Evolutionary conservation across 92 coral and sea anemone genomes (phyloP).

Genomic region (Pocillopora grandis): DNA sequence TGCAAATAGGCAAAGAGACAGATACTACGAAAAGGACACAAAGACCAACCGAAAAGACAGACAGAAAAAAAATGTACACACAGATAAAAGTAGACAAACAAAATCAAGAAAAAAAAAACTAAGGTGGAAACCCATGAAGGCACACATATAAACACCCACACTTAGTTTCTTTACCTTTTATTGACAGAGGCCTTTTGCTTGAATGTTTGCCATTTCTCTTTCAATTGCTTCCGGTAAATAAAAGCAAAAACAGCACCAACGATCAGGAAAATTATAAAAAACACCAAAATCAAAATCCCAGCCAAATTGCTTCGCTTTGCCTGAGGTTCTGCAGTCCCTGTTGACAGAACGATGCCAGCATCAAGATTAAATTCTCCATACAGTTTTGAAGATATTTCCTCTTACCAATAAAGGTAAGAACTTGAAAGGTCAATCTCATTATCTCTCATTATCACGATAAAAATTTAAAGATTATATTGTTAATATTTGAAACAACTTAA

Average conservation of each 20-base stretch:
- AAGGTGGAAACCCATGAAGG: background rate
- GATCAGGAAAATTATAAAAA: conserved; percentile 43
- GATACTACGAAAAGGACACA: background rate
- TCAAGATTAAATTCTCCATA: background rate
- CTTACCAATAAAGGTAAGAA: background rate
- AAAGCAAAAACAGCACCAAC: conserved; percentile 50
- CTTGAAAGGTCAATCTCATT: background rate
- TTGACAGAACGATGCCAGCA: background rate
- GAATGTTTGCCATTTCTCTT: conserved; percentile 63
- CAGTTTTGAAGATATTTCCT: background rate
- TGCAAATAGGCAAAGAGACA: background rate
- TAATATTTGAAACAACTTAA: no score
- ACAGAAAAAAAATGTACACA: background rate
- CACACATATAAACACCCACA: no score
- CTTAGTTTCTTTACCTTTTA: conserved; percentile 14
- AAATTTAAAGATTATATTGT: no score
- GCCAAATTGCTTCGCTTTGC: conserved; percentile 44
- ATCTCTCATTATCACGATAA: no score
- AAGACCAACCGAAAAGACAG: background rate
- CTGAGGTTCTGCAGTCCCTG: conserved; percentile 23
- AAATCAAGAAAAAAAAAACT: background rate
- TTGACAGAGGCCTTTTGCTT: conserved; percentile 22
- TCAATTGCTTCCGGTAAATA: conserved; percentile 53
- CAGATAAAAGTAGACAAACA: background rate
- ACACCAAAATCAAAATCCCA: conserved; percentile 59